These are phyloP conservation scores for Macrotis lagotis DNA, from an alignment of 2,113 vertebrate species.

Conservation along the genomic window DNA sequence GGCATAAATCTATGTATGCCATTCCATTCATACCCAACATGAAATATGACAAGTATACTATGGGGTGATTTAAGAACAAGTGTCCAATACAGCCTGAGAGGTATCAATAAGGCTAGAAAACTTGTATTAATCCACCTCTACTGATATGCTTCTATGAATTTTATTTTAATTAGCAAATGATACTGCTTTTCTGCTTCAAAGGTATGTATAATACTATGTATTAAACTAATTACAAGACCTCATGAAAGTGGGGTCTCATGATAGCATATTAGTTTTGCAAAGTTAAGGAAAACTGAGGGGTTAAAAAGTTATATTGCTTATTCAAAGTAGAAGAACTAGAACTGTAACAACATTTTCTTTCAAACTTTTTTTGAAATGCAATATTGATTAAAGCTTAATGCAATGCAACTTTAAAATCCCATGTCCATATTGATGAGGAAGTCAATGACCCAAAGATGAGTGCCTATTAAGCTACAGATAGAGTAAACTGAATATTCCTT, in stretches of 20 bases:
- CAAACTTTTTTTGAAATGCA: slow-evolving; percentile 42
- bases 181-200: slow-evolving; percentile 43
- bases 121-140: slow-evolving; percentile 41
- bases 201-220: slow-evolving; percentile 3
- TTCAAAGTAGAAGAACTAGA: slow-evolving; percentile 31
- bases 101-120: slow-evolving; percentile 25
- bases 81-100: not conserved
- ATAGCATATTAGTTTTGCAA: slow-evolving; percentile 65
- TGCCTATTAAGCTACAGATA: not conserved
- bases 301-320: slow-evolving; percentile 45
- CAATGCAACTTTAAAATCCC: slow-evolving; percentile 47
- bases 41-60: slow-evolving; percentile 22
- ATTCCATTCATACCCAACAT: not conserved
- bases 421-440: slow-evolving; percentile 55
- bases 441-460: slow-evolving; percentile 56
- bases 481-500: no score
- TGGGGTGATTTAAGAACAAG: slow-evolving; percentile 9
- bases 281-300: slow-evolving; percentile 40
- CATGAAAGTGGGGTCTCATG: slow-evolving; percentile 30
- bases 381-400: slow-evolving; percentile 38
- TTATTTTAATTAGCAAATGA: slow-evolving; percentile 52
- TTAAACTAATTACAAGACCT: slow-evolving; percentile 23
- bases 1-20: slow-evolving; percentile 39
- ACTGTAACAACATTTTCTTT: slow-evolving; percentile 45
- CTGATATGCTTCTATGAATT: slow-evolving; percentile 52